Conservation (phyloP, 2,797 vertebrate species). For the Oophaga sylvatica region DNA sequence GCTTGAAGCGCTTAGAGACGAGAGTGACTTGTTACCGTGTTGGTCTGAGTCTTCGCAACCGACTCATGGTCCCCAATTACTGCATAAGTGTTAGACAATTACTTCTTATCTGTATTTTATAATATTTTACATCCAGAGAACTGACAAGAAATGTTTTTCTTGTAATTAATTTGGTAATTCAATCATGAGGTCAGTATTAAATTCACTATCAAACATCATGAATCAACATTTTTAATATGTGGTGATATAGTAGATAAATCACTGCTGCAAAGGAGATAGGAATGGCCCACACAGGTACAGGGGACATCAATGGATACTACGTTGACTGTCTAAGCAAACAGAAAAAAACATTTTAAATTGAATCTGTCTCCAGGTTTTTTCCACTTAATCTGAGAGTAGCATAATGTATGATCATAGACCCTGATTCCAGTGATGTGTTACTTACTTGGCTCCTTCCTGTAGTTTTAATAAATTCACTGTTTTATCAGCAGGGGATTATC, state of each 20-base stretch:
- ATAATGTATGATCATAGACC: no score
- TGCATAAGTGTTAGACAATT: neutral
- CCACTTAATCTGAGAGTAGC: no score
- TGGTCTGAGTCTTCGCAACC: constrained; percentile 2
- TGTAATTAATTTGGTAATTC: constrained; percentile 16
- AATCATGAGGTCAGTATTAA: neutral
- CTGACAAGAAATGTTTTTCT: constrained; percentile 10
- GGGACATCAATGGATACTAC: neutral
- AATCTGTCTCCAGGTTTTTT: neutral
- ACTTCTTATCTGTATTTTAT: constrained; percentile 5
- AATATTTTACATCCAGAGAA: neutral
- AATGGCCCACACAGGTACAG: neutral
- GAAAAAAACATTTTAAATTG: neutral
- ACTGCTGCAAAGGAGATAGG: neutral
- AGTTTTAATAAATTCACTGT: no score
- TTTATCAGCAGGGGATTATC: no score
- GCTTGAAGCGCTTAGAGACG: neutral
- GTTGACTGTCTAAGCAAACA: neutral
- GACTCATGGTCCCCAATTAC: constrained; percentile 26
- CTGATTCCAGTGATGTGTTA: no score
- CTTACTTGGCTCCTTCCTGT: no score
- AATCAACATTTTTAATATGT: neutral
- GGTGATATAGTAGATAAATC: neutral
- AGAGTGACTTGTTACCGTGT: neutral
- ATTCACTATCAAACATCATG: neutral